Evolutionary conservation across 2,888 invertebrate species (phyloP), one percentile per base, ranked within the genome.

Genomic region (Pyrgus malvae): DNA sequence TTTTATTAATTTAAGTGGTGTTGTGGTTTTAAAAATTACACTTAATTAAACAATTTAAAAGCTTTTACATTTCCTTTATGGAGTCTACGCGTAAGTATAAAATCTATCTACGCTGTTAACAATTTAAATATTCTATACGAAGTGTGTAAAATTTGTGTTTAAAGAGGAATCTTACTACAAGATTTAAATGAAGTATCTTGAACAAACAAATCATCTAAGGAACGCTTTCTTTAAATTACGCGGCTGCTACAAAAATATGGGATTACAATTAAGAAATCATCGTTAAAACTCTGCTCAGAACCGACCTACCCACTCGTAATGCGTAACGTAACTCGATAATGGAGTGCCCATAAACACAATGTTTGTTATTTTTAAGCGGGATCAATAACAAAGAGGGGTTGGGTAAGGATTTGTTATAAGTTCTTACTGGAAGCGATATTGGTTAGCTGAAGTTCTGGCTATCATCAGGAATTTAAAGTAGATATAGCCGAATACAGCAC

Each of bases 361-460:
- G 80, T 79, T 83, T 84, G 81, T 85, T 86, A 80, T 83, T 85
- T 80, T 76, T 76, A 78, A n/a, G 66, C 64, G 64, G 70, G 74
- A 81, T 81, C 79, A 74, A 78, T 83, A 83, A 80, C 80, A 80
- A 75, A 74, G 68, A 71, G 68, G 64, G 68, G 48, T 55, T 55
- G 55, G 41, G 27, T 33, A 23, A 33, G 23, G 17, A 41, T 57
- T 55, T 17, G 38, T 57, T 37, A 48, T 55, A 59, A 49, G 38
- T 38, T 35, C 54, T 55, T 51, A 48, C 67, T 66, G 61, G 72
- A 70, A 62, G 61, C 56, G 66, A 38, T 11, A n/a, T 11, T 4
- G 11, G 19, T 17, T 19, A 11, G 19, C 38, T 38, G n/a, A 3
- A 16, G 35, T 19, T 5, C 17, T 27, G 4, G 9, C 9, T 8